These are phyloP conservation scores for Apotomis turbidana DNA, from an alignment of 2,888 invertebrate species.

Conservation along the genomic window DNA sequence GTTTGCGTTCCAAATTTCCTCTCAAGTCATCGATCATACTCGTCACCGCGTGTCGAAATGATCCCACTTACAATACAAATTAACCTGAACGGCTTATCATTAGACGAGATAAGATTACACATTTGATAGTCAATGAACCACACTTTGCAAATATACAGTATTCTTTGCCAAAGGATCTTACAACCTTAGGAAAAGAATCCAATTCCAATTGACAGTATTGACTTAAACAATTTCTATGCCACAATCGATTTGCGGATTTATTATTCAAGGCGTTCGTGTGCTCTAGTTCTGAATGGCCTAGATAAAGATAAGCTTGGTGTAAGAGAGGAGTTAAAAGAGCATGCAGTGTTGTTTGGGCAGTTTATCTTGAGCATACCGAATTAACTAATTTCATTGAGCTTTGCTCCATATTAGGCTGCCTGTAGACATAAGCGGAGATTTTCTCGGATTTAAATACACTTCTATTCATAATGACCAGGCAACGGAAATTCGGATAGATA, in stretches of 20 bases:
- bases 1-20: not conserved
- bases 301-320: slow-evolving; percentile 4
- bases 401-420: not conserved
- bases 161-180: not conserved
- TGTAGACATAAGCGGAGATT: not conserved
- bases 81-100: slow-evolving; percentile 25
- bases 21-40: not conserved
- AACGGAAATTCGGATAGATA: too few relatives aligned
- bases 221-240: not conserved
- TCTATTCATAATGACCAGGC: too few relatives aligned
- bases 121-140: slow-evolving; percentile 35
- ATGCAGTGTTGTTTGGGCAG: slow-evolving; percentile 5
- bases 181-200: not conserved
- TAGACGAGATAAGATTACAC: slow-evolving; percentile 37
- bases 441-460: too few relatives aligned
- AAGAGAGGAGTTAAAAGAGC: not conserved
- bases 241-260: slow-evolving; percentile 1
- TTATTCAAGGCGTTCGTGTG: slow-evolving; percentile 22
- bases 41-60: not conserved
- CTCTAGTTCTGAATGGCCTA: slow-evolving; percentile 21
- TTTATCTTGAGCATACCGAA: slow-evolving; percentile 21
- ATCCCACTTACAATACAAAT: slow-evolving; percentile 1
- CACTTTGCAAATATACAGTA: slow-evolving; percentile 1
- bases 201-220: not conserved
- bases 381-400: slow-evolving; percentile 11